Evolutionary conservation across 2,113 vertebrate species (phyloP).

Genomic region (Bombycilla garrulus): DNA sequence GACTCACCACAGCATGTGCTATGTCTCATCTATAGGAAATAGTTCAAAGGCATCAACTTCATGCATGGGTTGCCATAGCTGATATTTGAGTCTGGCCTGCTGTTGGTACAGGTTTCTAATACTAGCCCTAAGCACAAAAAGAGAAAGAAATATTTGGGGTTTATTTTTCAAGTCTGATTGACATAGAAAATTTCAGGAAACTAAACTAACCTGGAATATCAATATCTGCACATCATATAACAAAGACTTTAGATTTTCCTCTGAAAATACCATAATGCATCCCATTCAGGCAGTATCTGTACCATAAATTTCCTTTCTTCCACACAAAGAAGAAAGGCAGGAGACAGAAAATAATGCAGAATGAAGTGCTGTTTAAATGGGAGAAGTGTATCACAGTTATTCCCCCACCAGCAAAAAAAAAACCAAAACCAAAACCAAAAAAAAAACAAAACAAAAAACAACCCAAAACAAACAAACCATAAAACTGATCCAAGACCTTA

Average conservation of each 20-base stretch:
- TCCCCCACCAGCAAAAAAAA: neutral
- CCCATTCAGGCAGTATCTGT: neutral
- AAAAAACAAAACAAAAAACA: neutral
- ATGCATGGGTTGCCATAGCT: constrained; percentile 62
- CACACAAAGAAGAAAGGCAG: neutral
- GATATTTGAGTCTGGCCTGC: constrained; percentile 36
- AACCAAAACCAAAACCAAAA: neutral
- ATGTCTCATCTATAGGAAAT: constrained; percentile 69
- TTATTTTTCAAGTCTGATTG: neutral
- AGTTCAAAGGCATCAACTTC: constrained; percentile 68
- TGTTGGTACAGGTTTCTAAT: constrained; percentile 38
- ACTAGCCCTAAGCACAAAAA: constrained; percentile 60
- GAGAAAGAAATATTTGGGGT: neutral
- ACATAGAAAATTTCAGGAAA: neutral
- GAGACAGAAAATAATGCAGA: neutral
- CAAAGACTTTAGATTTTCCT: neutral
- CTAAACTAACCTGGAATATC: neutral
- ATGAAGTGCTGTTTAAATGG: neutral
- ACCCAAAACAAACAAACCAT: too few species aligned
- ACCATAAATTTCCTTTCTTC: neutral
- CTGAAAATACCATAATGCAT: neutral
- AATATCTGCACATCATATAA: neutral
- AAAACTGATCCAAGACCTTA: neutral
- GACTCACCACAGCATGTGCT: constrained; percentile 68
- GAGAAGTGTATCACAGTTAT: neutral